Evolutionary conservation across 2,113 vertebrate genomes (phyloP).

Genomic region (Spermophilus dauricus): DNA sequence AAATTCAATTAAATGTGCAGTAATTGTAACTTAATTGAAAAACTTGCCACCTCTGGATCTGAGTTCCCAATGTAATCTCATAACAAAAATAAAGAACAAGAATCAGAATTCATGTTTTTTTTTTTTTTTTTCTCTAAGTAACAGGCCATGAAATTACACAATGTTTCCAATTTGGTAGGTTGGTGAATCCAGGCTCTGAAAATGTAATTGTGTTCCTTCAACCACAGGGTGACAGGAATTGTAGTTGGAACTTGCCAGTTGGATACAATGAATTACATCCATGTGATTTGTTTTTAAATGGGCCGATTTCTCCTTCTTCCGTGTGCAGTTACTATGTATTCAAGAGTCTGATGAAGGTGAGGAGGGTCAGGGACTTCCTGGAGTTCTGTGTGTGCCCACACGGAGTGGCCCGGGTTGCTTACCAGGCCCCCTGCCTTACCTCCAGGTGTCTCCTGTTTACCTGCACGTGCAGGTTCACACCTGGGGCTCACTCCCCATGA

Average conservation of each 20-base stretch:
- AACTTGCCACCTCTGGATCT: slow-evolving; percentile 40
- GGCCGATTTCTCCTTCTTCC: background rate
- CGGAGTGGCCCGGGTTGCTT: no score
- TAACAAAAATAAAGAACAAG: slow-evolving; percentile 56
- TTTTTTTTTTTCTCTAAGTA: slow-evolving; percentile 39
- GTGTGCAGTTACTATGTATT: background rate
- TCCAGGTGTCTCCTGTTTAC: background rate
- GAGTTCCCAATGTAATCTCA: slow-evolving; percentile 54
- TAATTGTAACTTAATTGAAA: slow-evolving; percentile 71
- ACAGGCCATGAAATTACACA: slow-evolving; percentile 72
- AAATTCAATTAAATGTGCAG: slow-evolving; percentile 56
- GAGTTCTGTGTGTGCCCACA: background rate
- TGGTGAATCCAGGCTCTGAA: slow-evolving; percentile 55
- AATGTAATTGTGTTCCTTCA: slow-evolving; percentile 64
- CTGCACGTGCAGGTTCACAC: background rate
- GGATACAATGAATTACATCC: background rate
- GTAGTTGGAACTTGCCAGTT: slow-evolving; percentile 57
- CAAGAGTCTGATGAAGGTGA: background rate
- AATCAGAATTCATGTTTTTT: slow-evolving; percentile 55
- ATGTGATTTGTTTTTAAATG: slow-evolving; percentile 67
- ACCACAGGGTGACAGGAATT: slow-evolving; percentile 2
- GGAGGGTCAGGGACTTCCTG: background rate
- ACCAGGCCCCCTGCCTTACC: background rate
- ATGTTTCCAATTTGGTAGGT: slow-evolving; percentile 62
- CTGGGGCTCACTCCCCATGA: background rate